A percentile compares a stretch with the other conserved stretches of the same genome.
These are phyloP conservation scores for Diarsia brunnea DNA, from an alignment of 2,888 invertebrate genomes.

Conservation along the genomic window DNA sequence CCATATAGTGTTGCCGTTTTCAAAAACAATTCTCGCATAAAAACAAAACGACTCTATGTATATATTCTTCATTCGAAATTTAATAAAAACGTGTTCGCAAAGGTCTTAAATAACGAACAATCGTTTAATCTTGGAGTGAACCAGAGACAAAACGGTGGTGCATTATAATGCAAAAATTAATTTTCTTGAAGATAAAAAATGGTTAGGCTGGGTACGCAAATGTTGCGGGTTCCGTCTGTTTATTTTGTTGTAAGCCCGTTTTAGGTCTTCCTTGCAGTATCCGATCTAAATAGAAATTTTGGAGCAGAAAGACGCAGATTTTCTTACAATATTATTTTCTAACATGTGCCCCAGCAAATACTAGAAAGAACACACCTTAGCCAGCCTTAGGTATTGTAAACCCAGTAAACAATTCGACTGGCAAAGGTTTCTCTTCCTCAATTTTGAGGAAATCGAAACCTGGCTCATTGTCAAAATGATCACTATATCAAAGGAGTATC, in stretches of 20 bases:
- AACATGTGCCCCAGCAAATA: no score
- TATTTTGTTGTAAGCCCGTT: neutral
- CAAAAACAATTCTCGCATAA: conserved; percentile 52
- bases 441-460: neutral
- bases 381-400: neutral
- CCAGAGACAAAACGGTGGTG: conserved; percentile 68
- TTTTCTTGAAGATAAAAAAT: conserved; percentile 71
- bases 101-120: conserved; percentile 68
- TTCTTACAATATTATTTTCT: no score
- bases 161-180: conserved; percentile 79
- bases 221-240: conserved; percentile 40
- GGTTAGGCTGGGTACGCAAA: neutral
- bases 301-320: no score
- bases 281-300: no score
- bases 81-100: conserved; percentile 63
- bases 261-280: no score
- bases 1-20: conserved; percentile 48
- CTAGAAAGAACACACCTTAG: neutral
- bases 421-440: neutral
- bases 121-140: conserved; percentile 78
- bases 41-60: conserved; percentile 40
- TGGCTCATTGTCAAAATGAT: no score
- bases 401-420: neutral
- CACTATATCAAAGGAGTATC: neutral
- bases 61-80: conserved; percentile 63